phyloP scores from a whole-genome alignment of 1,140 invertebrate species.

The Thaumatotibia leucotreta region DNA sequence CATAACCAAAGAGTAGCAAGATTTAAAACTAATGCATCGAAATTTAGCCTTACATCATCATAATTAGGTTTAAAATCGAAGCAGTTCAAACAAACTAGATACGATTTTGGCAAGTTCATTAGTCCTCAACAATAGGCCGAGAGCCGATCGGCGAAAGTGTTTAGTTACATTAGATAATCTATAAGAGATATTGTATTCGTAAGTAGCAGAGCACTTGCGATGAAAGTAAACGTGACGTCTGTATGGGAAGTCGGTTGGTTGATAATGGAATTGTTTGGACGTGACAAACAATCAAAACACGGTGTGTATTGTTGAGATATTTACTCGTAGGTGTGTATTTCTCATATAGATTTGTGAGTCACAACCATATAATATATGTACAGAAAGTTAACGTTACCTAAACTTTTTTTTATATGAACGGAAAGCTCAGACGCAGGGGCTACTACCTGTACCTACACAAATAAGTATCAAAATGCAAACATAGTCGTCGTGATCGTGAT shows the following conservation, averaged over 20 bases:
- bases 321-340: too few species aligned
- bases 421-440: too few species aligned
- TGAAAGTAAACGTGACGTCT: neutral
- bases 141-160: slow-evolving; percentile 8
- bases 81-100: neutral
- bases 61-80: neutral
- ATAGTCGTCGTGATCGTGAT: too few species aligned
- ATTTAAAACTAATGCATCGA: neutral
- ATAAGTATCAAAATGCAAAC: too few species aligned
- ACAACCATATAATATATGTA: too few species aligned
- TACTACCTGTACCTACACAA: too few species aligned
- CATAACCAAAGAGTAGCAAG: neutral
- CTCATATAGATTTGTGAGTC: too few species aligned
- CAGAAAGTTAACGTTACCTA: too few species aligned
- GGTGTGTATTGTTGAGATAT: too few species aligned
- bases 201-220: neutral
- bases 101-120: slow-evolving; percentile 5
- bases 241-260: neutral
- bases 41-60: neutral
- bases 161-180: slow-evolving; percentile 1
- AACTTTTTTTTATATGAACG: too few species aligned
- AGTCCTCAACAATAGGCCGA: neutral
- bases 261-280: neutral
- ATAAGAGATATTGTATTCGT: neutral
- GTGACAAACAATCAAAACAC: neutral